A percentile compares a stretch with the other conserved stretches of the same genome.
phyloP scores from a whole-genome alignment of 2,113 vertebrate species.

The Centropus bengalensis region DNA sequence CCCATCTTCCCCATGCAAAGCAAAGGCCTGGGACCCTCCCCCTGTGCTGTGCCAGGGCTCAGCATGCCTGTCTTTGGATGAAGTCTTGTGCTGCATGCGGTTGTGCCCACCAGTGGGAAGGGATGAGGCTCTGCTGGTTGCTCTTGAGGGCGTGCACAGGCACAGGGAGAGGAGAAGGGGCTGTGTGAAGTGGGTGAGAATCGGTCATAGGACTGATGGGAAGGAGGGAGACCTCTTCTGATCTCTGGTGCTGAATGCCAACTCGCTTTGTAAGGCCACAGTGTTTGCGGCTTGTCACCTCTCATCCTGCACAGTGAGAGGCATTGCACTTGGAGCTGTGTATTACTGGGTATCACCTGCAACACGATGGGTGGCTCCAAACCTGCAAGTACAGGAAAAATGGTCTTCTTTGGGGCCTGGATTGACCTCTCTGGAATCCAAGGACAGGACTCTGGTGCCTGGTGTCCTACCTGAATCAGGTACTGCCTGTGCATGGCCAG shows the following conservation, averaged over 20 bases:
- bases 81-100: not conserved
- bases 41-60: not conserved
- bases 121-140: not conserved
- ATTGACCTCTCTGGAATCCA: not conserved
- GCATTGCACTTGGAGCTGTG: not conserved
- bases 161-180: not conserved
- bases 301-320: not conserved
- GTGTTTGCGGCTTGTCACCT: not conserved
- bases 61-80: not conserved
- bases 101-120: rapidly evolving
- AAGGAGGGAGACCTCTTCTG: not conserved
- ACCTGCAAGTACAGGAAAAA: not conserved
- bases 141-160: not conserved
- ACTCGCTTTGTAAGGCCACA: not conserved
- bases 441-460: not conserved
- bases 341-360: not conserved
- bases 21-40: not conserved
- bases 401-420: not conserved
- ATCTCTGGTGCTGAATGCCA: not conserved
- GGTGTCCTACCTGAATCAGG: not conserved
- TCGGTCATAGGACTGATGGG: not conserved
- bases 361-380: not conserved
- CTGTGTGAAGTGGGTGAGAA: not conserved
- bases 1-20: not conserved
- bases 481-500: not conserved